Evolutionary conservation across 2,797 vertebrate genomes (phyloP).

Genomic region (Anolis apletophallus): DNA sequence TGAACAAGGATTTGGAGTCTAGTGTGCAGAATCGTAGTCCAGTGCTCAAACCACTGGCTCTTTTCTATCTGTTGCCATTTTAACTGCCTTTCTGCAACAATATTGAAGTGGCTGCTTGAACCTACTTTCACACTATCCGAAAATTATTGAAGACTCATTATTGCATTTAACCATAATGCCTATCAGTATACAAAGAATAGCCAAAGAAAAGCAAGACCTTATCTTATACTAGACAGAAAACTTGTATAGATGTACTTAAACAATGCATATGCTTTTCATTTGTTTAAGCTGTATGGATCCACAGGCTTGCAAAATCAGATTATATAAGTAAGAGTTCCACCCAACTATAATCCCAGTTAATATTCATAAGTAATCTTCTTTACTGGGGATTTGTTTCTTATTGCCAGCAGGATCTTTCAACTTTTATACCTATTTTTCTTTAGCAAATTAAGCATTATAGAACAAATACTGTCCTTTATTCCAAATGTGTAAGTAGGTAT

Average conservation of each 20-base stretch:
- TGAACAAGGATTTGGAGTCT: too few relatives aligned
- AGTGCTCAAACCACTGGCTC: too few relatives aligned
- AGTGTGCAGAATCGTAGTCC: too few relatives aligned
- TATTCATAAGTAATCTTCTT: constrained; percentile 35
- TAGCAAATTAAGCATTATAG: constrained; percentile 1
- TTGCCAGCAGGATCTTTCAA: constrained; percentile 5
- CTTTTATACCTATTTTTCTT: neutral
- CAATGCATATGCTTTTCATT: neutral
- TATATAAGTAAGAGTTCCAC: neutral
- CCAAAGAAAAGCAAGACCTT: neutral
- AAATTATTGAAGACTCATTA: neutral
- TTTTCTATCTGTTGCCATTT: neutral
- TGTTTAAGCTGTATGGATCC: neutral
- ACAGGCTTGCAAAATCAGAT: neutral
- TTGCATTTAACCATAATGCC: neutral
- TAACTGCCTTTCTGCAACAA: neutral
- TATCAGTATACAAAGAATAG: neutral
- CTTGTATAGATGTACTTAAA: neutral
- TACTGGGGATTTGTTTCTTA: constrained; percentile 34
- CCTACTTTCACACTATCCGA: constrained; percentile 16
- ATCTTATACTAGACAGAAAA: neutral
- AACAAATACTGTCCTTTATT: constrained; percentile 20
- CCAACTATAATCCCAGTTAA: constrained; percentile 25
- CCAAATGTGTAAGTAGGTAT: neutral
- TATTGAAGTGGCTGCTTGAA: too few relatives aligned